Conservation (phyloP, 2,888 invertebrate species). For the Leucophenga maculata region DNA sequence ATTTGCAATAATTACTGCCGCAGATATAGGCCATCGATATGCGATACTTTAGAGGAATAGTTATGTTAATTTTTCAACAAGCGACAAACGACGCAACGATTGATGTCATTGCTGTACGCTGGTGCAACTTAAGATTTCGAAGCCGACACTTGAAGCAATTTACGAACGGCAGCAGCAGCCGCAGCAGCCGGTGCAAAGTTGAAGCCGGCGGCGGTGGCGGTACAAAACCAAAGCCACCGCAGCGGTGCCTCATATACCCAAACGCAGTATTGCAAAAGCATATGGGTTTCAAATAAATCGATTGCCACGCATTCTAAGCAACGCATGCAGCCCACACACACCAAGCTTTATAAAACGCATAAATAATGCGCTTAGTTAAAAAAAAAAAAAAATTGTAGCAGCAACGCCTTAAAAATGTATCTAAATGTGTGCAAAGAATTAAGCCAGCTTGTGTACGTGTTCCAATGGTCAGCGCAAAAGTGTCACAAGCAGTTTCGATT, state of each 20-base stretch:
- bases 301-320: slow-evolving; percentile 6
- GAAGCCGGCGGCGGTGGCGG: too few relatives aligned
- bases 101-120: too few relatives aligned
- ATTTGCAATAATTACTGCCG: neutral
- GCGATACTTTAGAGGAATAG: too few relatives aligned
- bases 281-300: neutral
- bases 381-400: slow-evolving; percentile 10
- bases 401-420: slow-evolving; percentile 12
- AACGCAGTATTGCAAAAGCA: neutral
- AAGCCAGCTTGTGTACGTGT: neutral
- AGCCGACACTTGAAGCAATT: too few relatives aligned
- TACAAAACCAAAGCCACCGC: too few relatives aligned
- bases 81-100: neutral
- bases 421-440: too few relatives aligned
- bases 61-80: slow-evolving; percentile 7
- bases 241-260: neutral
- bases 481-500: slow-evolving; percentile 47
- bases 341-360: slow-evolving; percentile 44
- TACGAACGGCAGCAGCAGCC: too few relatives aligned
- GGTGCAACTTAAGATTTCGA: too few relatives aligned
- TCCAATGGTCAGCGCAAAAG: slow-evolving; percentile 34
- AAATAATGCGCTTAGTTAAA: slow-evolving; percentile 56
- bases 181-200: too few relatives aligned
- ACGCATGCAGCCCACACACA: neutral
- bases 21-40: neutral